Conservation (phyloP, 1,140 invertebrate genomes). For the Pseudomyrmex flavicornis region DNA sequence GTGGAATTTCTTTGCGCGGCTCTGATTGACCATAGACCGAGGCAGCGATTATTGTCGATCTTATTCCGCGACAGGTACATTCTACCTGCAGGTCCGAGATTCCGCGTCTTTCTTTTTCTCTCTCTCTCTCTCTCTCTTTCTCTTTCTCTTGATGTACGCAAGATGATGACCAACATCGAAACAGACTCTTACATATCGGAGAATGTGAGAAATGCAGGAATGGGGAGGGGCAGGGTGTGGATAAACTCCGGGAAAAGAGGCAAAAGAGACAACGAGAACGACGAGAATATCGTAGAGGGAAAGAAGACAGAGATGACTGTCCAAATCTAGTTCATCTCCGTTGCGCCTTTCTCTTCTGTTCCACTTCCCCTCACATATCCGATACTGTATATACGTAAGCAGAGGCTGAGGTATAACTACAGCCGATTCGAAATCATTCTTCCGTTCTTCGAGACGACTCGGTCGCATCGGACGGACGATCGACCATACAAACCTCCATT, state of each 20-base stretch:
- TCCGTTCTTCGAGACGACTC: constrained; percentile 76
- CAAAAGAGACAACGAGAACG: constrained; percentile 68
- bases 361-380: constrained; percentile 79
- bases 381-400: constrained; percentile 61
- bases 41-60: not conserved
- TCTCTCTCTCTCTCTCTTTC: no score
- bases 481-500: constrained; percentile 53
- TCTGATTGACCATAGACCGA: not conserved
- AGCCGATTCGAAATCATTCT: constrained; percentile 77
- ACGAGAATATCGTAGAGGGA: constrained; percentile 53
- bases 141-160: not conserved
- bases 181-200: not conserved
- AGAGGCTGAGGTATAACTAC: constrained; percentile 81
- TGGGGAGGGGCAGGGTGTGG: constrained; percentile 28
- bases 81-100: not conserved
- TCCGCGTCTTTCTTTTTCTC: no score
- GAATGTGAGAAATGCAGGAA: constrained; percentile 24
- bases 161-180: not conserved
- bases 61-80: constrained; percentile 17
- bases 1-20: not conserved
- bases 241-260: constrained; percentile 57
- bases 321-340: constrained; percentile 84
- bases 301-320: constrained; percentile 71
- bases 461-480: constrained; percentile 71
- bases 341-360: constrained; percentile 85